Conservation (phyloP, 1,140 invertebrate genomes). For the Drosophila nigrodunni region DNA sequence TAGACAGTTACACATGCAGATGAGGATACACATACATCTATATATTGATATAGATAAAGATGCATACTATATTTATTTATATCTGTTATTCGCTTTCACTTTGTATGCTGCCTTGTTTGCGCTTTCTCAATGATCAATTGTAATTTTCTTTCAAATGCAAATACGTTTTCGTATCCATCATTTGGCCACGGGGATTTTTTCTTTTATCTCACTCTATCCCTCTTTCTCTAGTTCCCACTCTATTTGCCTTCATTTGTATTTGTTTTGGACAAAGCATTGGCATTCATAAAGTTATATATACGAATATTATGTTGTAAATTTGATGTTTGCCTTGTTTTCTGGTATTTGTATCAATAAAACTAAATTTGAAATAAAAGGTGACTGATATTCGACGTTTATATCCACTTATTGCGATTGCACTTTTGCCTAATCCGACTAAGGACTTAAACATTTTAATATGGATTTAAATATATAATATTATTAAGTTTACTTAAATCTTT, state of each 20-base stretch:
- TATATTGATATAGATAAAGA: conserved; percentile 3
- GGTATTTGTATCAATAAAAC: conserved; percentile 72
- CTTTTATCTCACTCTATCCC: background rate
- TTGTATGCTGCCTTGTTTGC: conserved; percentile 34
- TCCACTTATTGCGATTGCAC: conserved; percentile 1
- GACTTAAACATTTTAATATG: too few species aligned
- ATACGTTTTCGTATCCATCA: conserved; percentile 41
- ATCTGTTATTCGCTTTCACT: conserved; percentile 13
- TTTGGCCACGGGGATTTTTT: conserved; percentile 10
- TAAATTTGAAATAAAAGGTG: conserved; percentile 16
- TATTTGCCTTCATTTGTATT: conserved; percentile 38
- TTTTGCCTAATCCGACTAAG: background rate
- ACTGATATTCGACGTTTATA: background rate
- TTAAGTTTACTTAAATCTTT: too few species aligned
- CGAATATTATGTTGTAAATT: conserved; percentile 53
- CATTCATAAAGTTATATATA: conserved; percentile 39
- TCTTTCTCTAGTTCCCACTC: background rate
- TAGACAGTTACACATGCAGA: conserved; percentile 1
- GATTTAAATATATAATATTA: too few species aligned
- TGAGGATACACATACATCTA: background rate
- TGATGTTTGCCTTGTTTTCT: conserved; percentile 30
- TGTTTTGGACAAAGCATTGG: conserved; percentile 60
- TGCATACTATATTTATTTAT: conserved; percentile 26
- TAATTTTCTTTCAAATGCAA: conserved; percentile 81
- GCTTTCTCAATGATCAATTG: conserved; percentile 65